These are phyloP conservation scores for Drosophila ironensis DNA, from an alignment of 1,140 invertebrate genomes.

Conservation along the genomic window DNA sequence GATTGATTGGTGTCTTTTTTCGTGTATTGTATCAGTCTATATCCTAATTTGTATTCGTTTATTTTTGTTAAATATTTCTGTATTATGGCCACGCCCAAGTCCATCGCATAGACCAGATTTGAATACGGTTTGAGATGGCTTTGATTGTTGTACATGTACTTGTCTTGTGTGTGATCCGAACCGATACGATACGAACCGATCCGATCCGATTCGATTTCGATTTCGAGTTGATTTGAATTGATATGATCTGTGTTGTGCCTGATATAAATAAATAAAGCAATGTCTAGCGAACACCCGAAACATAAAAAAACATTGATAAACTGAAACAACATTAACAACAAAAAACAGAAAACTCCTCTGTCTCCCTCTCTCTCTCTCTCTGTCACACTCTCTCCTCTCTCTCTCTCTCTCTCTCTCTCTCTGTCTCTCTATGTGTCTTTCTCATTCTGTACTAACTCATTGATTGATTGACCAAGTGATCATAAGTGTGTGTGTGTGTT, in stretches of 20 bases:
- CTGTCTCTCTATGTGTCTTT: slow-evolving; percentile 10
- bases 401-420: slow-evolving; percentile 7
- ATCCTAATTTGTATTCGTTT: too few species aligned
- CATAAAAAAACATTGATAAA: slow-evolving; percentile 6
- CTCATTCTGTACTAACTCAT: slow-evolving; percentile 13
- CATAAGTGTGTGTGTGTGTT: slow-evolving; percentile 18
- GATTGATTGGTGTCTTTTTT: slow-evolving; percentile 26
- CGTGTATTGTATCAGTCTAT: neutral
- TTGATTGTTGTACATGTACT: slow-evolving; percentile 35
- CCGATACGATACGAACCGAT: slow-evolving; percentile 4
- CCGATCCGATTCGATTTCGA: neutral
- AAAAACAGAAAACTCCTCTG: slow-evolving; percentile 18
- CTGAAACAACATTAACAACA: slow-evolving; percentile 29
- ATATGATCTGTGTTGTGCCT: slow-evolving; percentile 38
- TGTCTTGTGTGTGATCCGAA: slow-evolving; percentile 10
- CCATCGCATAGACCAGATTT: slow-evolving; percentile 27
- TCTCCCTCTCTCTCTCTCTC: slow-evolving; percentile 1
- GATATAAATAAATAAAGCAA: slow-evolving; percentile 18
- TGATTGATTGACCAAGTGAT: slow-evolving; percentile 15
- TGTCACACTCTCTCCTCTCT: slow-evolving; percentile 7
- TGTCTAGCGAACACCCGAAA: slow-evolving; percentile 40
- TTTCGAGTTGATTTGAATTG: slow-evolving; percentile 23
- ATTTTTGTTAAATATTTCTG: neutral
- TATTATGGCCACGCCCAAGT: slow-evolving; percentile 12
- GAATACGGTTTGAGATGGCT: slow-evolving; percentile 18